Evolutionary conservation across 2,113 vertebrate genomes (phyloP), one percentile per base, ranked within the genome.

Genomic region (Rhynchomys soricoides): DNA sequence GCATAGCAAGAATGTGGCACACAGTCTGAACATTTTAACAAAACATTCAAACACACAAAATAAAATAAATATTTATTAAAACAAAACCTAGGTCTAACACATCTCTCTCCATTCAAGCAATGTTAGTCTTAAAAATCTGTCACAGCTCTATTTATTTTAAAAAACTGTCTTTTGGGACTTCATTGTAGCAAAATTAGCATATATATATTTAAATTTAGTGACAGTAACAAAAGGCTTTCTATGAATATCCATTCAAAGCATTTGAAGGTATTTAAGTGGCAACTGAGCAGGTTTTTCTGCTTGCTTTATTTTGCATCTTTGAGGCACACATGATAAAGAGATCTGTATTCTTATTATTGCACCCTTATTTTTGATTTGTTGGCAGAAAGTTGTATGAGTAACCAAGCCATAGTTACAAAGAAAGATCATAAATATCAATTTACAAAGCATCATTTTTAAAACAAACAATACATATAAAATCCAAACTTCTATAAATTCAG

Each of bases 371-470:
- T 48, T 94, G 91, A 96, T 96, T 95, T 95, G 94, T 94, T 97
- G 86, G 43, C 96, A 97, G 94, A 97, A 96, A 96, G 92, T 96
- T 96, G 95, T 94, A 94, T 96, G 96, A 96, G 86, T 98, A 97
- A 98, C 98, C 89, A 97, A 98, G 85, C 82, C 95, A 92, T 45
- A 91, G 37, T 40, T 78, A 98, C 98, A 98, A 62, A 93, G 97
- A 98, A 97, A 97, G 83, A 98, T 74, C 77, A 98, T 98, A 98
- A 98, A 98, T 95, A 90, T 98, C 97, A 98, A 98, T 98, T 98
- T 98, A 98, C 91, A 98, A 98, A 98, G 97, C 98, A 98, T 96
- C 98, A 98, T 96, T 98, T 98, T 97, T 97, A 96, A 96, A 98
- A 92, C 98, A 89, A 98, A 98, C 97, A 94, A 64, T 97, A 90